These are phyloP conservation scores for Burhinus bistriatus DNA, from an alignment of 2,113 vertebrate species.

Conservation along the genomic window DNA sequence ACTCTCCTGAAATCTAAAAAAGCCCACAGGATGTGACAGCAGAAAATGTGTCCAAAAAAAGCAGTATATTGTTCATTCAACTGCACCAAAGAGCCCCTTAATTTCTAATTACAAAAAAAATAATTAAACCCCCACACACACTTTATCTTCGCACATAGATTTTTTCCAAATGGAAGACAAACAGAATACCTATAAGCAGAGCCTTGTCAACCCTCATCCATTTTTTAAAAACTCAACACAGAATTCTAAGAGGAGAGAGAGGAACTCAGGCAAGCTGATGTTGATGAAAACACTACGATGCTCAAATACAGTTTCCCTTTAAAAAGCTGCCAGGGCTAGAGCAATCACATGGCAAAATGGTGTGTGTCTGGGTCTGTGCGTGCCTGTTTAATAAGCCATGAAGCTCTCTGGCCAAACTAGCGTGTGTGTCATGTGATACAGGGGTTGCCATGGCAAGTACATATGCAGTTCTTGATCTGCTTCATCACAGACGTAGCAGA, in stretches of 20 bases:
- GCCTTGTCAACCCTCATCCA: not conserved
- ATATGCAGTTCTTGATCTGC: not conserved
- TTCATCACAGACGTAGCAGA: not conserved
- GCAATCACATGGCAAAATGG: constrained; percentile 22
- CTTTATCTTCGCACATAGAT: not conserved
- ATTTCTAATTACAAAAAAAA: not conserved
- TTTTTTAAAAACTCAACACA: not conserved
- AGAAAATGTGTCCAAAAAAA: not conserved
- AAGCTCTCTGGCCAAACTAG: constrained; percentile 26
- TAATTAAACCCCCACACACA: fast-evolving
- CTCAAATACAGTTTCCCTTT: not conserved
- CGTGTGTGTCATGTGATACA: not conserved
- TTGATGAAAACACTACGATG: not conserved
- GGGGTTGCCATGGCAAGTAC: constrained; percentile 66
- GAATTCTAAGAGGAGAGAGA: not conserved
- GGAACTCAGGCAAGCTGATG: fast-evolving
- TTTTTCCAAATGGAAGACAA: not conserved
- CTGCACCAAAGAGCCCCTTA: not conserved
- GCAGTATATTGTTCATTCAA: not conserved
- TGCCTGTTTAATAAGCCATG: constrained; percentile 33
- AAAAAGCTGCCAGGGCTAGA: not conserved
- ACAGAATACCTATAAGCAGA: not conserved
- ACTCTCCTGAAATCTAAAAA: not conserved
- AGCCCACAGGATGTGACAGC: not conserved
- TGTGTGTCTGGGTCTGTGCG: not conserved